Evolutionary conservation across 2,113 vertebrate genomes (phyloP).

Genomic region (Hippolais icterina): DNA sequence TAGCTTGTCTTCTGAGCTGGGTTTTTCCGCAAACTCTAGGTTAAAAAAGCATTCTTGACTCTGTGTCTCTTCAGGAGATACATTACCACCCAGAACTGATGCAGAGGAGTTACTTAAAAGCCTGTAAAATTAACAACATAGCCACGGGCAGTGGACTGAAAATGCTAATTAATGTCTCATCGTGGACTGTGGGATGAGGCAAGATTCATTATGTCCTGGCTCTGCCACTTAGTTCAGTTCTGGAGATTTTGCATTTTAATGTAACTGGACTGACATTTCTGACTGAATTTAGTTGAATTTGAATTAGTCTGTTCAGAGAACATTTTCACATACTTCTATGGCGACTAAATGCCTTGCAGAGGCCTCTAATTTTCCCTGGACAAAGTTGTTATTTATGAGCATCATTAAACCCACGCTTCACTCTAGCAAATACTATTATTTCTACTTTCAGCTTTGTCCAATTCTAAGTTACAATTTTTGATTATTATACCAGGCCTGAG

Average conservation of each 20-base stretch:
- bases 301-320: neutral
- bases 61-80: neutral
- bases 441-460: neutral
- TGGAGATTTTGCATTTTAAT: slow-evolving; percentile 15
- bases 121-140: slow-evolving; percentile 45
- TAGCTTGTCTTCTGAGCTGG: neutral
- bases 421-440: neutral
- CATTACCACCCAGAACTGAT: neutral
- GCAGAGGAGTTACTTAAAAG: slow-evolving; percentile 47
- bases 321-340: neutral
- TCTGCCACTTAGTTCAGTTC: slow-evolving; percentile 10
- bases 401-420: neutral
- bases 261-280: neutral
- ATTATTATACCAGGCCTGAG: neutral
- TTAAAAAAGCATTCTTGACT: neutral
- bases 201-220: slow-evolving; percentile 34
- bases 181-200: slow-evolving; percentile 27
- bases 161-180: slow-evolving; percentile 52
- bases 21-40: neutral
- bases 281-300: neutral
- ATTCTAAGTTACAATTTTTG: neutral
- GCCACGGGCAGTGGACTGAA: slow-evolving; percentile 19
- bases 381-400: neutral
- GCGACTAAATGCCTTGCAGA: neutral
- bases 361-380: neutral